Conservation (phyloP, 2,888 invertebrate species). For the Steromphala cineraria region DNA sequence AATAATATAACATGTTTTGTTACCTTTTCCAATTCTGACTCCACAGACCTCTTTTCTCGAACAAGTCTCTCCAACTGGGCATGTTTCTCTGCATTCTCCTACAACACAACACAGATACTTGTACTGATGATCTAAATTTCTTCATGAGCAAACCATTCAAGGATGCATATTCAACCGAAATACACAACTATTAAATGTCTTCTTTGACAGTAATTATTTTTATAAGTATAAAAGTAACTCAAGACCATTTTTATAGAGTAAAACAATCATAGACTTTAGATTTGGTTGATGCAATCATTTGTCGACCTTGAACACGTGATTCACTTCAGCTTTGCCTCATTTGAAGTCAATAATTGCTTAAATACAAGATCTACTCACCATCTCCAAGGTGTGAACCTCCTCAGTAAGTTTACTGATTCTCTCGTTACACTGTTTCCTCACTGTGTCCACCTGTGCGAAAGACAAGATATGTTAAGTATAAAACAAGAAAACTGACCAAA, state of each 20-base stretch:
- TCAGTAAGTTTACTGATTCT: slow-evolving; percentile 70
- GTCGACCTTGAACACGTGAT: too few relatives aligned
- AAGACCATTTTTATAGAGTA: too few relatives aligned
- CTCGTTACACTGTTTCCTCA: slow-evolving; percentile 69
- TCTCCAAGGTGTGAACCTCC: slow-evolving; percentile 70
- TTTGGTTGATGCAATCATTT: too few relatives aligned
- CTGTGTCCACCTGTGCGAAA: slow-evolving; percentile 65
- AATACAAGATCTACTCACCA: slow-evolving; percentile 52
- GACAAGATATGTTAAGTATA: too few relatives aligned
- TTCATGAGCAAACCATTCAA: not conserved
- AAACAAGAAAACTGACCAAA: too few relatives aligned
- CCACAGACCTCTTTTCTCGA: slow-evolving; percentile 71
- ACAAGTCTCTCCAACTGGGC: slow-evolving; percentile 68
- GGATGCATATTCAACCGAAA: not conserved
- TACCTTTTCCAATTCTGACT: slow-evolving; percentile 73
- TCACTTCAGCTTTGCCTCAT: too few relatives aligned
- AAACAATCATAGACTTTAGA: too few relatives aligned
- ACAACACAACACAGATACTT: slow-evolving; percentile 18
- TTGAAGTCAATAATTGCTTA: too few relatives aligned
- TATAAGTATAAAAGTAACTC: too few relatives aligned
- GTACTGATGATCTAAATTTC: too few relatives aligned
- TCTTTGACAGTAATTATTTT: too few relatives aligned
- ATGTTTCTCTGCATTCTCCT: slow-evolving; percentile 68
- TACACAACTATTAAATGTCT: too few relatives aligned
- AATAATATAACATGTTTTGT: not conserved